A percentile compares a stretch with the other conserved stretches of the same genome.
Conservation (phyloP, 2,888 invertebrate genomes). For the Anaspis maculata region DNA sequence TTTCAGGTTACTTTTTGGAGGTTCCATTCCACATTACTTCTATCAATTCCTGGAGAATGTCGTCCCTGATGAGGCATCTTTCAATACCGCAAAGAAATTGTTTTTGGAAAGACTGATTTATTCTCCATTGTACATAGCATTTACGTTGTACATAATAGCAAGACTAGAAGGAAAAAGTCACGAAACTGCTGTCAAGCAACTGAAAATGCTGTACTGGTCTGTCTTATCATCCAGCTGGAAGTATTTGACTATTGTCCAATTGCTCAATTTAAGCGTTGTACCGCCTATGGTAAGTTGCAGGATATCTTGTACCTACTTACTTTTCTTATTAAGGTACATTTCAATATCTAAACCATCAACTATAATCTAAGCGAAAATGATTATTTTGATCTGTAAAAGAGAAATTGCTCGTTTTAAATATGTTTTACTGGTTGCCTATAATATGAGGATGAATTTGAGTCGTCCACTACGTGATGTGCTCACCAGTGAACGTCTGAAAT, state of each 20-base stretch:
- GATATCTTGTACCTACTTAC: background rate
- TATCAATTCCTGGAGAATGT: conserved; percentile 55
- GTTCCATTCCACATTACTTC: conserved; percentile 71
- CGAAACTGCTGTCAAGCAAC: conserved; percentile 52
- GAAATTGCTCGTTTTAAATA: too few relatives aligned
- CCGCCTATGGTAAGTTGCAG: conserved; percentile 62
- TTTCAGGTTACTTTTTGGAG: conserved; percentile 67
- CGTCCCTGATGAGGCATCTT: conserved; percentile 48
- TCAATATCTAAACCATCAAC: too few relatives aligned
- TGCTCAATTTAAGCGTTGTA: conserved; percentile 64
- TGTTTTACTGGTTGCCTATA: conserved; percentile 10
- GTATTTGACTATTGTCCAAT: conserved; percentile 66
- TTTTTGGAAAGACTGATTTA: conserved; percentile 64
- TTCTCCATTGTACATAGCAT: conserved; percentile 59
- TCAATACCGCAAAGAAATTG: conserved; percentile 50
- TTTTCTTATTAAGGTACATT: too few relatives aligned
- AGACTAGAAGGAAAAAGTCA: conserved; percentile 71
- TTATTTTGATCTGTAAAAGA: too few relatives aligned
- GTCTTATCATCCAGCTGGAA: conserved; percentile 67
- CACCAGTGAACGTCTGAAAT: too few relatives aligned
- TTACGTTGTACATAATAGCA: conserved; percentile 65
- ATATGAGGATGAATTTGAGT: background rate
- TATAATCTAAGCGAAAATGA: too few relatives aligned
- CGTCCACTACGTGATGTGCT: too few relatives aligned
- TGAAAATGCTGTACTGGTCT: conserved; percentile 56